Base-by-base conservation (phyloP, 2,888 invertebrate genomes). In the Myathropa florea region DNA sequence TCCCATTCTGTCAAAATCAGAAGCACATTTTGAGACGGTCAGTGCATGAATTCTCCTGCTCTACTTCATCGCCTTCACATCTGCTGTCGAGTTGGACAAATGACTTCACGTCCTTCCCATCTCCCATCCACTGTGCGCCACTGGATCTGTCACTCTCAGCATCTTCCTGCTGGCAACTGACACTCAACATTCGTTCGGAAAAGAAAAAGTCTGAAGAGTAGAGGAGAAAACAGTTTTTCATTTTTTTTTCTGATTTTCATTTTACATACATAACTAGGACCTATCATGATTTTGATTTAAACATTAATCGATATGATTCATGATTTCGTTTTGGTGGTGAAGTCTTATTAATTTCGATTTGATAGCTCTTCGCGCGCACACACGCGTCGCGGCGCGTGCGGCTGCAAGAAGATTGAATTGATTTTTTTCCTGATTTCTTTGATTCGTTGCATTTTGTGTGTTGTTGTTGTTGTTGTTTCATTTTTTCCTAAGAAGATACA, bases 331-430 rank as follows among this genome's bases (percentile, higher is more conserved):
- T 87, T 87, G 83, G 83, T 79, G 83, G 83, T 72, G 83, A 87
- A 87, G 87, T 87, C 87, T 87, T 87, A 76, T 87, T 46, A 76
- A 83, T 87, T 87, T 87, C 86, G 75, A 83, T 83, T 86, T 78
- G 67, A 85, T 85, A 82, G 67, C 70, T 82, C 85, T 72, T 82
- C 82, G 75, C 73, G 78, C 75, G 71, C 46, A 59, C 33, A 33
- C n/a, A 7, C 39, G 3, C 46, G 7, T 46, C 46, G 18, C 18
- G 46, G 6, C 18, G 46, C 18, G n/a, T 18, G 46, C 46, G 46
- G 18, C 4, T 73, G 75, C 57, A 21, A 70, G 65, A 61, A 60
- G 30, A 39, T 65, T 64, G 24, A 57, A 33, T 76, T 46, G 39
- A 55, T 67, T 33, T 68, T 33, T 53, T 36, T 79, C 26, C 26